Evolutionary conservation across 2,888 invertebrate genomes (phyloP).

Genomic region (Monochamus alternatus): DNA sequence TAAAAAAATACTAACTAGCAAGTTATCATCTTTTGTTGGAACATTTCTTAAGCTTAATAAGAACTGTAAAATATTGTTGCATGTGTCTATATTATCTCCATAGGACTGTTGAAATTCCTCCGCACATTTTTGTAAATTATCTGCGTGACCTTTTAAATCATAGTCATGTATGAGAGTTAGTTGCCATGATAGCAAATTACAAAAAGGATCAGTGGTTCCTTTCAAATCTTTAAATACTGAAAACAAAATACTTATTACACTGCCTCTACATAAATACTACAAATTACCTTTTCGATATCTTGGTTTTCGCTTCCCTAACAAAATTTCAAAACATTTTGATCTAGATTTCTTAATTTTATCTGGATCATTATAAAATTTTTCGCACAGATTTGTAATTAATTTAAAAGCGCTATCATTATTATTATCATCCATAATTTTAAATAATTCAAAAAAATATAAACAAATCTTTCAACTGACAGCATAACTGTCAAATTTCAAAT

Average conservation of each 20-base stretch:
- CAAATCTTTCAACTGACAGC: constrained; percentile 10
- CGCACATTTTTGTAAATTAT: constrained; percentile 56
- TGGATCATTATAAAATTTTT: constrained; percentile 58
- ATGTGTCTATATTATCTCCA: constrained; percentile 47
- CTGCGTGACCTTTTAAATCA: constrained; percentile 58
- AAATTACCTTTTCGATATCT: constrained; percentile 47
- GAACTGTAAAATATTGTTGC: constrained; percentile 57
- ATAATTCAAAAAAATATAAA: constrained; percentile 4
- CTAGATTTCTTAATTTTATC: constrained; percentile 59
- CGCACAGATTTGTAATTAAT: constrained; percentile 66
- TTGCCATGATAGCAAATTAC: constrained; percentile 65
- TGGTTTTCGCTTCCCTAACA: constrained; percentile 56
- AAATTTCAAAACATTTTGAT: constrained; percentile 63
- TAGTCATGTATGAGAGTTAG: constrained; percentile 61
- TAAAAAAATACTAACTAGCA: constrained; percentile 47
- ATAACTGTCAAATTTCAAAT: constrained; percentile 5
- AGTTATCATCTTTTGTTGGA: constrained; percentile 56
- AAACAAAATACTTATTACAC: constrained; percentile 38
- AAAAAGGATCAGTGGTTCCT: constrained; percentile 61
- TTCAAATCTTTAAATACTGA: constrained; percentile 57
- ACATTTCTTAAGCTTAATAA: constrained; percentile 57
- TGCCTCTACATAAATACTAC: not conserved
- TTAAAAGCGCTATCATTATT: constrained; percentile 48
- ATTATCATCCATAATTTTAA: constrained; percentile 46
- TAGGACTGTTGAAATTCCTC: constrained; percentile 55